A percentile compares a stretch with the other conserved stretches of the same genome.
Evolutionary conservation across 2,113 vertebrate species (phyloP).

Genomic region (Ptychochromis oligacanthus): DNA sequence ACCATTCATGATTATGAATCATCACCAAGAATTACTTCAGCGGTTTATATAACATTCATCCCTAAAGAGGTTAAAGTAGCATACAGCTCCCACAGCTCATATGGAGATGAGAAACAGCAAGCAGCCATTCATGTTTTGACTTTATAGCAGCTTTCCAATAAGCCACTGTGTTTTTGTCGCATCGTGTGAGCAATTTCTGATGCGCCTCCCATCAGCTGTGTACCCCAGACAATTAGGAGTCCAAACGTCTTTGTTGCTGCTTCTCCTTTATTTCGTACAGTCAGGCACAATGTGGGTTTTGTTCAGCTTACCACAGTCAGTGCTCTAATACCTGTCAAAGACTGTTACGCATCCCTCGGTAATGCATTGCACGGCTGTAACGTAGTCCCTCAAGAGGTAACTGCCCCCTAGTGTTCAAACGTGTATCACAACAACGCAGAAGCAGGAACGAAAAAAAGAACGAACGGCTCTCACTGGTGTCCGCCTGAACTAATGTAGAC

Average conservation of each 20-base stretch:
- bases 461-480: background rate
- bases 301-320: background rate
- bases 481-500: background rate
- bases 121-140: background rate
- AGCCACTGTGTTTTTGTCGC: background rate
- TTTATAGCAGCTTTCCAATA: background rate
- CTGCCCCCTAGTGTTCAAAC: background rate
- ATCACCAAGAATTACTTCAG: conserved; percentile 1
- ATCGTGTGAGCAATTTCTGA: background rate
- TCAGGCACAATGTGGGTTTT: rapidly evolving
- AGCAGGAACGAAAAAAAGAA: background rate
- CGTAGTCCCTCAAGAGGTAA: too few species aligned
- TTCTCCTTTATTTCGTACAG: background rate
- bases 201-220: background rate
- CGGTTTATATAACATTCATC: conserved; percentile 22
- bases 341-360: background rate
- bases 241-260: rapidly evolving
- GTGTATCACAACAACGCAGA: background rate
- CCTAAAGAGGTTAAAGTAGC: conserved; percentile 27
- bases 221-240: too few species aligned
- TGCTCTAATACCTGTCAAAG: background rate
- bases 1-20: background rate
- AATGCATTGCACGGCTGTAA: too few species aligned
- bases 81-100: background rate
- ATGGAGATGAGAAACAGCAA: background rate